These are phyloP conservation scores for Notolepis coatsorum DNA, from an alignment of 2,797 vertebrate genomes.

Conservation along the genomic window DNA sequence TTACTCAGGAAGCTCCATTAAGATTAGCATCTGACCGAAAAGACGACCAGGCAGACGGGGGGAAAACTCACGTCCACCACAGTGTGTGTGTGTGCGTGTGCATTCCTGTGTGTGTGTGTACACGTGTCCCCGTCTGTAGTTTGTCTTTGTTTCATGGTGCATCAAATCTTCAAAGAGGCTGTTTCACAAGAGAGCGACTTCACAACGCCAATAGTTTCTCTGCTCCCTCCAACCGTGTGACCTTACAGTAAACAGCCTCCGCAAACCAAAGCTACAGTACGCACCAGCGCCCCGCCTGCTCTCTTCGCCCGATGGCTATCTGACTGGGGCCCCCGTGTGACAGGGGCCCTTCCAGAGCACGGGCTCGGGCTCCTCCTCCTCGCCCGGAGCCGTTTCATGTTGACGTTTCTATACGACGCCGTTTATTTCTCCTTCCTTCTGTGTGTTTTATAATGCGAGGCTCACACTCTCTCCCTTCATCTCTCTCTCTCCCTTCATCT, in stretches of 20 bases:
- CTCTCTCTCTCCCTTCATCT: no score
- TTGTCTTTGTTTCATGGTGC: conserved; percentile 78
- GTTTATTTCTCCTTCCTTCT: no score
- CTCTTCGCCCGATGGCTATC: no score
- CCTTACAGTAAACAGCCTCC: not conserved
- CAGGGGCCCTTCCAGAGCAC: no score
- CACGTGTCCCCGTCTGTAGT: conserved; percentile 57
- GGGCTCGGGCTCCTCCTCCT: no score
- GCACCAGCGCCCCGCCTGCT: not conserved
- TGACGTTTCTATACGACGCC: no score
- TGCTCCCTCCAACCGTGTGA: not conserved
- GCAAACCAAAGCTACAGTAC: no score
- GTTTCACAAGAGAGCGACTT: conserved; percentile 68
- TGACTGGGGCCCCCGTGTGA: no score
- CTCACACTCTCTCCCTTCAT: no score
- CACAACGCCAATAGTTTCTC: conserved; percentile 62
- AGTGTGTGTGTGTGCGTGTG: conserved; percentile 35
- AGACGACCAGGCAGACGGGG: conserved; percentile 57
- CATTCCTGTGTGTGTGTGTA: conserved; percentile 38
- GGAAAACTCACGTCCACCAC: conserved; percentile 60
- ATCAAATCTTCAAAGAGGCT: conserved; percentile 76
- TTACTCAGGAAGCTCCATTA: conserved; percentile 79
- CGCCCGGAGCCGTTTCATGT: no score
- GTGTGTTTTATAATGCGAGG: no score
- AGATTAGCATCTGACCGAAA: conserved; percentile 75